Conservation (phyloP, 1,140 invertebrate genomes). For the Leptinotarsa lineolata region DNA sequence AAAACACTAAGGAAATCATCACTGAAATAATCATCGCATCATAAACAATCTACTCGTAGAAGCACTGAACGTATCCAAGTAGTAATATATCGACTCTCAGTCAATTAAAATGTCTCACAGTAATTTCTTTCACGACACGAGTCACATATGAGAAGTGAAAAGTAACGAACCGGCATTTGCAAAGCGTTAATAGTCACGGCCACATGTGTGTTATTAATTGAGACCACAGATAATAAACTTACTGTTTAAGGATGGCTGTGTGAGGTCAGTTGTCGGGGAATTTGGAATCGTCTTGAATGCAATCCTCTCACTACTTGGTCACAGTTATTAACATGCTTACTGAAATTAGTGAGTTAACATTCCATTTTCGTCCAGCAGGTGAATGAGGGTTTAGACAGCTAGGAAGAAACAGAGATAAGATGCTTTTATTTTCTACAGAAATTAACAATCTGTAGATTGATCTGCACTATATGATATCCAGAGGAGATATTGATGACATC, state of each 20-base stretch:
- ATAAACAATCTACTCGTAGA: too few species aligned
- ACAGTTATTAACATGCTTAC: not conserved
- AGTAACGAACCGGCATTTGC: not conserved
- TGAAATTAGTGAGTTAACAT: not conserved
- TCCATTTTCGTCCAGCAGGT: too few species aligned
- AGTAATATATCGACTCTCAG: not conserved
- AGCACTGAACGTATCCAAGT: too few species aligned
- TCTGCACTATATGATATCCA: too few species aligned
- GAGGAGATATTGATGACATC: too few species aligned
- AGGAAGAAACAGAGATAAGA: too few species aligned
- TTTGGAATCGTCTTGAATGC: not conserved
- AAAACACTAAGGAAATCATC: too few species aligned
- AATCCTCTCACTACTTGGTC: not conserved
- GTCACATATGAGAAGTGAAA: not conserved
- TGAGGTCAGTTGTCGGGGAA: conserved; percentile 4
- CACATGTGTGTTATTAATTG: conserved; percentile 3
- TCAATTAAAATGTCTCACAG: not conserved
- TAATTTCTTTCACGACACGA: conserved; percentile 1
- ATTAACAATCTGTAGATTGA: too few species aligned
- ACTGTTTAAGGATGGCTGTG: conserved; percentile 5
- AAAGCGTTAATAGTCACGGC: not conserved
- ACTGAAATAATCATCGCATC: too few species aligned
- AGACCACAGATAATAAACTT: conserved; percentile 3
- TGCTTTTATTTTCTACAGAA: too few species aligned
- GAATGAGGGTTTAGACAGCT: too few species aligned